Percentiles rank a stretch among this genome's conserved stretches.
phyloP scores from a whole-genome alignment of 2,888 invertebrate genomes.

The Caenorhabditis imperialis region DNA sequence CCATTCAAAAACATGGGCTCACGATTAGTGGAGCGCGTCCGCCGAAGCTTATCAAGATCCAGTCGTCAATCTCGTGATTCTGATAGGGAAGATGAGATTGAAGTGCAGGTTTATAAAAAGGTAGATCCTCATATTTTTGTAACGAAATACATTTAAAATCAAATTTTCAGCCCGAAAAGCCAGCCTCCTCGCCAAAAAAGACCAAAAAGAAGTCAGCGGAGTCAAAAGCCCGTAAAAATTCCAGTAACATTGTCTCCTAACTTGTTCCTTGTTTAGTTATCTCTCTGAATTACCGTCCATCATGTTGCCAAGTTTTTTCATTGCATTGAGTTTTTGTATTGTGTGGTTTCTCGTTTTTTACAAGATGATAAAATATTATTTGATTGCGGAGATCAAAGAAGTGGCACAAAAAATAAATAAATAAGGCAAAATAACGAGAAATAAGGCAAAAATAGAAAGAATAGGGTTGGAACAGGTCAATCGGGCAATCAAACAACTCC shows the following conservation, averaged over 20 bases:
- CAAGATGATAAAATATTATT: too few relatives aligned
- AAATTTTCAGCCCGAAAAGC: constrained; percentile 55
- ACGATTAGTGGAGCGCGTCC: constrained; percentile 72
- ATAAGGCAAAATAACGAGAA: too few relatives aligned
- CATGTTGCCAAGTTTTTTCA: constrained; percentile 31
- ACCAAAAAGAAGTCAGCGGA: constrained; percentile 71
- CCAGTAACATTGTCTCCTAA: constrained; percentile 25
- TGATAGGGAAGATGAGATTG: constrained; percentile 56
- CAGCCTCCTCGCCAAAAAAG: constrained; percentile 65
- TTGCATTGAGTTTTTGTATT: too few relatives aligned
- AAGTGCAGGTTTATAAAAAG: constrained; percentile 57
- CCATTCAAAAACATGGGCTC: constrained; percentile 75
- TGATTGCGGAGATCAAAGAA: too few relatives aligned
- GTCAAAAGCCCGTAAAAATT: constrained; percentile 66
- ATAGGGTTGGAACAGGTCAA: too few relatives aligned
- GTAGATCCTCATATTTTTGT: constrained; percentile 9
- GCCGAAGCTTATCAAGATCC: constrained; percentile 68
- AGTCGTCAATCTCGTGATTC: constrained; percentile 57
- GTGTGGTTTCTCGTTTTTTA: too few relatives aligned
- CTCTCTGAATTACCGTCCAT: constrained; percentile 16
- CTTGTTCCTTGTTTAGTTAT: not conserved
- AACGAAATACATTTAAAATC: not conserved
- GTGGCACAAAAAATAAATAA: too few relatives aligned
- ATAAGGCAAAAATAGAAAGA: too few relatives aligned
- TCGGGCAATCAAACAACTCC: too few relatives aligned